These are phyloP conservation scores for Elanoides forficatus DNA, from an alignment of 2,113 vertebrate species.

Conservation along the genomic window DNA sequence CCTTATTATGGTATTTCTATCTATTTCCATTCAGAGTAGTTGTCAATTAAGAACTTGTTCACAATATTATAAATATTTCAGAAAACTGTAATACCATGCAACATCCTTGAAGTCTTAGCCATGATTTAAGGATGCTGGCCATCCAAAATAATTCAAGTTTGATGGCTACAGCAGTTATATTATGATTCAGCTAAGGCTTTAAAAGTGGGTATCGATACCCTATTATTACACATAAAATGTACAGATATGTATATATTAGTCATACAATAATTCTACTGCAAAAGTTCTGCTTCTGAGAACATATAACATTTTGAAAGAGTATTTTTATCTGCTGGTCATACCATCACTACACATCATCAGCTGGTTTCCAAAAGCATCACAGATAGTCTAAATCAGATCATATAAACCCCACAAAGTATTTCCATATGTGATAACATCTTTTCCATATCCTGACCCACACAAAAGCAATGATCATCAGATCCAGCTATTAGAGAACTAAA, in stretches of 20 bases:
- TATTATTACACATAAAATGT: background rate
- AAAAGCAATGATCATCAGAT: background rate
- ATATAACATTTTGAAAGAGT: background rate
- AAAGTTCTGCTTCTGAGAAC: background rate
- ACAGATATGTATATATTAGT: background rate
- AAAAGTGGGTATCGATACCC: background rate
- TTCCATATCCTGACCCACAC: background rate
- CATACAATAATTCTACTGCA: background rate
- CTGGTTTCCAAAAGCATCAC: background rate
- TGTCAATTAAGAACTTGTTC: background rate
- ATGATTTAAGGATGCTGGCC: background rate
- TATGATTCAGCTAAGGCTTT: background rate
- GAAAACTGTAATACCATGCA: background rate
- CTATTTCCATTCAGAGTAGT: background rate
- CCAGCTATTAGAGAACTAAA: background rate
- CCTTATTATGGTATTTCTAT: background rate
- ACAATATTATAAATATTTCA: background rate
- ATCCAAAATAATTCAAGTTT: background rate
- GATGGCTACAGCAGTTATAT: background rate
- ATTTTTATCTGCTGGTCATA: background rate
- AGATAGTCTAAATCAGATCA: background rate
- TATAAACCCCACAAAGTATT: background rate
- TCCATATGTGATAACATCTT: background rate
- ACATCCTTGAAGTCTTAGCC: background rate
- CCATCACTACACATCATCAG: background rate